These are phyloP conservation scores for Chionodraco myersi DNA, from an alignment of 2,113 vertebrate genomes.

Conservation along the genomic window DNA sequence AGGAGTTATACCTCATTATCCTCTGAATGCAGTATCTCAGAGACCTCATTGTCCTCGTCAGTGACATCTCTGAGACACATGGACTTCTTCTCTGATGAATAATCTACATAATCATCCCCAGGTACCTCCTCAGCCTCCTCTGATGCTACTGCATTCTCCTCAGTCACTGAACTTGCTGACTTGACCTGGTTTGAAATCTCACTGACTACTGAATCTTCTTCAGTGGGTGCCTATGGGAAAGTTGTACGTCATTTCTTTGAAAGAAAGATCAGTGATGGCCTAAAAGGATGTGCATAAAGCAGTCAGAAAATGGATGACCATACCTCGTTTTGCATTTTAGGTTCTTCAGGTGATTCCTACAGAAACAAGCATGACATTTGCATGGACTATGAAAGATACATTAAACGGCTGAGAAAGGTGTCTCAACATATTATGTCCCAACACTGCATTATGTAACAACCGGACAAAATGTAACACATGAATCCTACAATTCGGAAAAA, in stretches of 20 bases:
- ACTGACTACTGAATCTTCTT: conserved; percentile 69
- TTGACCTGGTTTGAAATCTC: conserved; percentile 70
- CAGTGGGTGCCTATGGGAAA: conserved; percentile 69
- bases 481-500: no score
- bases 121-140: conserved; percentile 70
- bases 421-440: neutral
- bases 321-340: conserved; percentile 71
- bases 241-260: conserved; percentile 65
- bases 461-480: no score
- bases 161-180: conserved; percentile 59
- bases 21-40: conserved; percentile 68
- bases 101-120: conserved; percentile 68
- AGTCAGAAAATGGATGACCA: conserved; percentile 16
- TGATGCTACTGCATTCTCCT: conserved; percentile 59
- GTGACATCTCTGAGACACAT: conserved; percentile 50
- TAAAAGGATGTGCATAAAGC: neutral
- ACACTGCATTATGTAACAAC: no score
- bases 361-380: conserved; percentile 58
- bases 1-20: conserved; percentile 71
- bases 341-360: conserved; percentile 73
- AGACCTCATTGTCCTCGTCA: conserved; percentile 72
- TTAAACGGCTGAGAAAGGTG: neutral
- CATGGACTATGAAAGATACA: neutral
- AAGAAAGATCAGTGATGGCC: conserved; percentile 20
- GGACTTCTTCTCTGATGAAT: conserved; percentile 48